Conservation (phyloP, 2,113 vertebrate genomes). For the Thalassoma bifasciatum region DNA sequence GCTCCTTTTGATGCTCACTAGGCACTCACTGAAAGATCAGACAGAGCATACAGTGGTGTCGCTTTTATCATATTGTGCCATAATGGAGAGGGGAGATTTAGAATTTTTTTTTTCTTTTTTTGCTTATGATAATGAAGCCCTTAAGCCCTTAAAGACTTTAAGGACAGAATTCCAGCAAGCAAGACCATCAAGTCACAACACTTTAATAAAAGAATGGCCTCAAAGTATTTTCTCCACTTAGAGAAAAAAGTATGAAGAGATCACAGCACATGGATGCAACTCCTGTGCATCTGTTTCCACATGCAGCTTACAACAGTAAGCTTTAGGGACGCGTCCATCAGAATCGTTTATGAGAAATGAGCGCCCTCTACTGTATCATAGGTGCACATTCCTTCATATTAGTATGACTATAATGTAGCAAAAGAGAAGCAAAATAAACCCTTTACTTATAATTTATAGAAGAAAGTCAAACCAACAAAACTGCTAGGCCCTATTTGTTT, state of each 20-base stretch:
- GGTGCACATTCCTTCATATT: constrained; percentile 1
- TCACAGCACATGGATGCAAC: not conserved
- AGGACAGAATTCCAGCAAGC: not conserved
- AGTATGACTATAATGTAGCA: too few relatives aligned
- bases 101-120: not conserved
- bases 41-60: constrained; percentile 25
- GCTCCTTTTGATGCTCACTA: constrained; percentile 11
- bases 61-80: constrained; percentile 2
- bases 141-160: too few relatives aligned
- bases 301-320: constrained; percentile 9
- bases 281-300: constrained; percentile 9
- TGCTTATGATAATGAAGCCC: too few relatives aligned
- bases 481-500: too few relatives aligned
- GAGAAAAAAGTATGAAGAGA: not conserved
- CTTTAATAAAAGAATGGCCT: not conserved
- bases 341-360: constrained; percentile 13
- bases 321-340: not conserved
- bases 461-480: too few relatives aligned
- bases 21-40: constrained; percentile 25
- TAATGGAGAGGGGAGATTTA: too few relatives aligned
- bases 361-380: constrained; percentile 61
- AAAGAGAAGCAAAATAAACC: too few relatives aligned
- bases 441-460: too few relatives aligned
- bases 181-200: not conserved
- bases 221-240: too few relatives aligned